phyloP scores from a whole-genome alignment of 2,888 invertebrate species.

The Ellobium chinense region DNA sequence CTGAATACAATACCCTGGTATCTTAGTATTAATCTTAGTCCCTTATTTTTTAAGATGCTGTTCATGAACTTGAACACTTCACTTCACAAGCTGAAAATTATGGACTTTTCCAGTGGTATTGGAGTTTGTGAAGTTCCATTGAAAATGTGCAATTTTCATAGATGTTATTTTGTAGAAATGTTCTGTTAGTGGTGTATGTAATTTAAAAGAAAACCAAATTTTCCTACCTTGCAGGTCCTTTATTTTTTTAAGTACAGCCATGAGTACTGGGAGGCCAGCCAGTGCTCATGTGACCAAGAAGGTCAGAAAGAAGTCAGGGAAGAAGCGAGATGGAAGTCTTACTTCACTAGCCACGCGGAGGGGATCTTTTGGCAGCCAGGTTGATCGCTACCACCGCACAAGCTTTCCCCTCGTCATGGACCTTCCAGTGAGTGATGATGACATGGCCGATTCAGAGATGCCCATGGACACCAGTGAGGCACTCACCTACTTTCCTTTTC shows the following conservation, averaged over 20 bases:
- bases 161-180: not conserved
- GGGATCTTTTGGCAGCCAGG: conserved; percentile 7
- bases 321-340: conserved; percentile 25
- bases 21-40: too few relatives aligned
- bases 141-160: not conserved
- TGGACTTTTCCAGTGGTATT: not conserved
- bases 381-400: conserved; percentile 53
- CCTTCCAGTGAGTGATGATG: conserved; percentile 40
- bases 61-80: not conserved
- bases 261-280: conserved; percentile 41
- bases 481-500: conserved; percentile 69
- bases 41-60: too few relatives aligned
- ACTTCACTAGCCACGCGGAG: not conserved
- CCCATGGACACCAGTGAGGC: conserved; percentile 47
- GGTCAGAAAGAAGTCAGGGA: conserved; percentile 42
- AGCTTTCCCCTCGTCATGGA: conserved; percentile 62
- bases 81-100: not conserved
- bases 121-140: not conserved
- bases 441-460: conserved; percentile 40
- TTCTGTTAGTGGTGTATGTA: not conserved
- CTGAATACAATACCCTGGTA: too few relatives aligned
- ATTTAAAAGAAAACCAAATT: not conserved
- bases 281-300: conserved; percentile 40
- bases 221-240: not conserved
- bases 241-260: conserved; percentile 9